Base-by-base conservation (phyloP, 2,113 vertebrate species). In the Micromys minutus region DNA sequence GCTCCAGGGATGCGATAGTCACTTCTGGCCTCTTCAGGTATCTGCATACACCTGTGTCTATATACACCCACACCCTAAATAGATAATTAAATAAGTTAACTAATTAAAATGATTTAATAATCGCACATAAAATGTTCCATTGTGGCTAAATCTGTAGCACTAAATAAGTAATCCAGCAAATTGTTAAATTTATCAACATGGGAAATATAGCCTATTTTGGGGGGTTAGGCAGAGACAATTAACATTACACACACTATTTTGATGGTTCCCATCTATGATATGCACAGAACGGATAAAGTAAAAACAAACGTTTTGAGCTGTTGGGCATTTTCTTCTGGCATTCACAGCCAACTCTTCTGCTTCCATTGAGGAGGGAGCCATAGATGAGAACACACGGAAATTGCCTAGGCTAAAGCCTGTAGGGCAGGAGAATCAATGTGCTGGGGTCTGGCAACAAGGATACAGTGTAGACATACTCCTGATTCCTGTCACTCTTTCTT, bases 191-290 rank as follows among this genome's bases (percentile, higher is more conserved):
- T 57, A 89, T 31, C 36, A 31, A 52, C 69, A 59, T 81, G 79
- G 65, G 39, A 90, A 94, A 85, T 75, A 90, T 47, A n/a, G 76
- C 75, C 55, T n/a, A 4, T 84, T 71, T 36, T 75, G 92, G 39
- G 42, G 84, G 87, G 80, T 86, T 71, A 97, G 74, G 47, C 86
- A 91, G 75, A 90, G 59, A 77, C 55, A 75, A 24, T 67, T 19
- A 92, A 92, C 81, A 87, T 93, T 57, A 72, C 59, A 94, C 92
- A 93, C 71, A 89, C 47, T 88, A 74, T 65, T 91, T 31, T 87
- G 34, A 71, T 47, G 65, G 65, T 34, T 83, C 15, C 50, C 13
- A 76, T 76, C 90, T 89, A 80, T 11, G 21, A 92, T 92, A 92
- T 52, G 34, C 57, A 34, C n/a, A 76, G 91, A 77, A 84, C 5